These are phyloP conservation scores for Chroicocephalus ridibundus DNA, from an alignment of 2,113 vertebrate genomes.

Conservation along the genomic window DNA sequence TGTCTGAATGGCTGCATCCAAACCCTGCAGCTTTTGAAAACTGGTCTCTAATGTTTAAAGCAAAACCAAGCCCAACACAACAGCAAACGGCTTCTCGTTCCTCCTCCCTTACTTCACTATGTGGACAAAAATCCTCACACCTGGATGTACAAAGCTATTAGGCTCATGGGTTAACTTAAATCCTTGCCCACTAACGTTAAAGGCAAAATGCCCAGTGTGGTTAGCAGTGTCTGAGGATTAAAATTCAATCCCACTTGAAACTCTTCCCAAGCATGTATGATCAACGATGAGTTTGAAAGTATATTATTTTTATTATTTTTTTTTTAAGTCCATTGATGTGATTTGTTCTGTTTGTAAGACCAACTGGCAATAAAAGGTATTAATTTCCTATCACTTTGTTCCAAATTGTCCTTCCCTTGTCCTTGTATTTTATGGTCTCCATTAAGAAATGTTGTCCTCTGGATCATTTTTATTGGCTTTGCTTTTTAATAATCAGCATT, in stretches of 20 bases:
- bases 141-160: not conserved
- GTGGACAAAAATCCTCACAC: not conserved
- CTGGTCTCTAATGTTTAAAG: not conserved
- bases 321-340: not conserved
- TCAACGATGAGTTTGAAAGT: not conserved
- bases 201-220: not conserved
- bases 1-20: not conserved
- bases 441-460: slow-evolving; percentile 29
- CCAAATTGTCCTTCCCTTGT: not conserved
- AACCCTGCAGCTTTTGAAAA: not conserved
- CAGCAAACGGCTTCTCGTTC: not conserved
- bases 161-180: not conserved
- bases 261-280: not conserved
- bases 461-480: slow-evolving; percentile 42
- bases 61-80: not conserved
- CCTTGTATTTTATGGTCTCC: slow-evolving; percentile 14
- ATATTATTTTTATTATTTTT: not conserved
- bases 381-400: not conserved
- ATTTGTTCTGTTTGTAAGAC: not conserved
- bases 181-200: not conserved
- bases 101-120: not conserved
- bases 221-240: not conserved
- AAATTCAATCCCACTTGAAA: not conserved
- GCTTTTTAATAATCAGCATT: slow-evolving; percentile 40
- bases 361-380: not conserved